These are phyloP conservation scores for Perca schrenkii DNA, from an alignment of 2,113 vertebrate species.

Conservation along the genomic window DNA sequence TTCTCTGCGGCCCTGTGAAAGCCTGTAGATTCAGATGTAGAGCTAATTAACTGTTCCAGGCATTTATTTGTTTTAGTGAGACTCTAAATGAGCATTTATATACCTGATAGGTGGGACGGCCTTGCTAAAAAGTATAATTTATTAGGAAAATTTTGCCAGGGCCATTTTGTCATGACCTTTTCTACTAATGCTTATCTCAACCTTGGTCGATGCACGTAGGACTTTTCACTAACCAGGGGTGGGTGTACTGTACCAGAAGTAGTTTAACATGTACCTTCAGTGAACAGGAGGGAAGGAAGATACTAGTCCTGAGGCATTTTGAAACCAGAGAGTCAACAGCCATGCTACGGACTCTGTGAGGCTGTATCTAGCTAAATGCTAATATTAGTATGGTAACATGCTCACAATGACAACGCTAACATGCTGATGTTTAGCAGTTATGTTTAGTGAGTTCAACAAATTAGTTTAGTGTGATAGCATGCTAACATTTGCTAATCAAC, in stretches of 20 bases:
- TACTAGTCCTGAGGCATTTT: slow-evolving; percentile 19
- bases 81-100: slow-evolving; percentile 32
- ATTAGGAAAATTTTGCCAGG: not conserved
- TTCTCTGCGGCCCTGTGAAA: slow-evolving; percentile 27
- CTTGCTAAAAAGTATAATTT: not conserved
- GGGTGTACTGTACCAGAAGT: slow-evolving; percentile 9
- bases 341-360: not conserved
- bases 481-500: not conserved
- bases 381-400: not conserved
- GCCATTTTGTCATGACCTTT: not conserved
- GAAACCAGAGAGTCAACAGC: slow-evolving; percentile 1
- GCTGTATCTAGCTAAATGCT: not conserved
- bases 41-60: slow-evolving; percentile 44
- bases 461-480: not conserved
- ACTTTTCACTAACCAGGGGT: not conserved
- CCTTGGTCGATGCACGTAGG: not conserved
- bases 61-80: slow-evolving; percentile 42
- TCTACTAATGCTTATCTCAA: not conserved
- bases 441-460: not conserved
- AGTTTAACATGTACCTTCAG: not conserved
- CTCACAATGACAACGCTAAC: not conserved
- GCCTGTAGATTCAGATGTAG: slow-evolving; percentile 32
- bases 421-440: not conserved
- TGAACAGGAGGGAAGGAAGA: not conserved
- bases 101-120: slow-evolving; percentile 4